Evolutionary conservation across 1,140 invertebrate genomes (phyloP), one percentile per base, ranked within the genome.

Genomic region (Adoxophyes honmai): DNA sequence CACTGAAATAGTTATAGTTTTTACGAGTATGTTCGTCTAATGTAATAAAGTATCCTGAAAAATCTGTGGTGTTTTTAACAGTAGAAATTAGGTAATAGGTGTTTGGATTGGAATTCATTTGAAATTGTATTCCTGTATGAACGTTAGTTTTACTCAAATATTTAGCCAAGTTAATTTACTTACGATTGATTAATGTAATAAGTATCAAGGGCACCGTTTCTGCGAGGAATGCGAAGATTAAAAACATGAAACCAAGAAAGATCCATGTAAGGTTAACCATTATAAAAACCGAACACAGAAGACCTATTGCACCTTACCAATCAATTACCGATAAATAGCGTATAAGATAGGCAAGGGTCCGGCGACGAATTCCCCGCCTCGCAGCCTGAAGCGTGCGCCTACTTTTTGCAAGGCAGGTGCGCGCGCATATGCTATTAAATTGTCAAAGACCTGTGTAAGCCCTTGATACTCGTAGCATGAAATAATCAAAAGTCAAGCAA

Each of bases 321-420:
- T 81, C 82, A 86, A 83, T 80, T 83, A 84, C 65, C 74, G 77
- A 85, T 81, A 84, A 87, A 86, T 82, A 76, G 76, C 79, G 72
- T 75, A 83, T 83, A 85, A 85, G 81, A 82, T 85, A 79, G 84
- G 67, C 75, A 67, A 77, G 70, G 70, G 72, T 68, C 72, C 72
- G 76, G 78, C 81, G 83, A 85, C 85, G 80, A 84, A 88, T 88
- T 81, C 82, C 77, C 66, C 77, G 73, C 79, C 78, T 74, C 79
- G 63, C 72, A 64, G 81, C 80, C 78, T 78, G 78, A 85, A 86
- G 81, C 85, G 75, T 84, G 82, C 72, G 67, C 75, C 72, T 83
- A 79, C 75, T 86, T 88, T 88, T 88, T 88, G 81, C 80, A 83
- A 59, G 68, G 81, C 85, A 88, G 85, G 85, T 88, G 85, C 73